These are phyloP conservation scores for Lepidochrysops patricia DNA, from an alignment of 2,888 invertebrate species.

Conservation along the genomic window DNA sequence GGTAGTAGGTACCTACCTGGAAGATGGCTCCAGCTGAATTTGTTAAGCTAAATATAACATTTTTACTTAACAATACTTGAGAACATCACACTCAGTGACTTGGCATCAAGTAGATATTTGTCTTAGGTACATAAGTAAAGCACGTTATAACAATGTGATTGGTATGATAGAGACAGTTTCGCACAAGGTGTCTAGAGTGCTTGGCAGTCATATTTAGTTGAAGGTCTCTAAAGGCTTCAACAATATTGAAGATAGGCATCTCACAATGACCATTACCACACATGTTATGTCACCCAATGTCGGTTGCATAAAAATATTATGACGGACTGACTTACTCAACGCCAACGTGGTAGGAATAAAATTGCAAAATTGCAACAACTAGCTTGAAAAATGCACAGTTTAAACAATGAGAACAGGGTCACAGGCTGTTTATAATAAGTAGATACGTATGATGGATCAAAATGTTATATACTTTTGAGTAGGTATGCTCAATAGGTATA, in stretches of 20 bases:
- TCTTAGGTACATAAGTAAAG: no score
- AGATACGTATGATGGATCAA: neutral
- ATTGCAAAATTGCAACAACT: slow-evolving; percentile 10
- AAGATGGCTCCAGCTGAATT: no score
- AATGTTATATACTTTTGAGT: neutral
- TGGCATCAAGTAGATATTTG: no score
- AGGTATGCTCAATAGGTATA: no score
- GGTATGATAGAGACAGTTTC: neutral
- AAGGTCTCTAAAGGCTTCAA: neutral
- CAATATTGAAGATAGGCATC: slow-evolving; percentile 19
- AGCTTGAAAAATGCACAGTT: neutral
- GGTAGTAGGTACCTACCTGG: no score
- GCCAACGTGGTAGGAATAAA: slow-evolving; percentile 11
- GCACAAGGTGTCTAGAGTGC: neutral
- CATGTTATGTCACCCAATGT: slow-evolving; percentile 12
- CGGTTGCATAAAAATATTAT: slow-evolving; percentile 14
- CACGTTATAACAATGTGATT: neutral
- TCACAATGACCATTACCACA: slow-evolving; percentile 12
- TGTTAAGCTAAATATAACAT: no score
- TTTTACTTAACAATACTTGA: no score
- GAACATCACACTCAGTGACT: no score
- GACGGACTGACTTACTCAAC: slow-evolving; percentile 9
- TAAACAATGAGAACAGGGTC: neutral
- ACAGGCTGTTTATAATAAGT: no score
- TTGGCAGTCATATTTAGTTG: neutral